These are phyloP conservation scores for Holotrichia oblita DNA, from an alignment of 1,140 invertebrate species.

Conservation along the genomic window DNA sequence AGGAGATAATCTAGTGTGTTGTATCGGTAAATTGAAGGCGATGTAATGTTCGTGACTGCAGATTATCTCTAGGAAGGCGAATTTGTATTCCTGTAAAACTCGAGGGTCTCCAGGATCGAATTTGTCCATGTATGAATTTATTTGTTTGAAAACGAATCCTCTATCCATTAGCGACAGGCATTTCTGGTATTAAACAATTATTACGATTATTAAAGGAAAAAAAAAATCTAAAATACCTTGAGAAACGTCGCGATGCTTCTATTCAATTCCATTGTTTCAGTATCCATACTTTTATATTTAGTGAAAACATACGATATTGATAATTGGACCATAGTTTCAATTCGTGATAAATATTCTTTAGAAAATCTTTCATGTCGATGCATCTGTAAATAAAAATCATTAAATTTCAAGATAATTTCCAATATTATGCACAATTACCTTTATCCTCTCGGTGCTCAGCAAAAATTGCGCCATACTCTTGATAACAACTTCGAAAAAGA, in stretches of 20 bases:
- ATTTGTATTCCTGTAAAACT: constrained; percentile 85
- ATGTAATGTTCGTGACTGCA: constrained; percentile 95
- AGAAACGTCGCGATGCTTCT: constrained; percentile 85
- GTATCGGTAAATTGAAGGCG: constrained; percentile 85
- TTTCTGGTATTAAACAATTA: constrained; percentile 68
- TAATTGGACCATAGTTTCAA: constrained; percentile 79
- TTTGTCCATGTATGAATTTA: constrained; percentile 87
- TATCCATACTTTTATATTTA: constrained; percentile 80
- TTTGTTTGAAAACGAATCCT: constrained; percentile 88
- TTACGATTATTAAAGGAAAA: neutral
- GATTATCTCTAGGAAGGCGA: constrained; percentile 84
- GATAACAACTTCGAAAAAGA: constrained; percentile 89
- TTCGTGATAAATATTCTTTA: constrained; percentile 78
- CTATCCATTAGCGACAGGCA: constrained; percentile 93
- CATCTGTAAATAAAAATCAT: constrained; percentile 71
- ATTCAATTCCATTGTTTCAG: constrained; percentile 86
- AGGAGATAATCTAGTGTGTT: constrained; percentile 68
- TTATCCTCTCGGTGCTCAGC: constrained; percentile 85
- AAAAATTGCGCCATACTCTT: constrained; percentile 94
- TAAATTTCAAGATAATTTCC: neutral
- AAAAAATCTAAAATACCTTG: constrained; percentile 68
- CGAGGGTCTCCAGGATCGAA: constrained; percentile 83
- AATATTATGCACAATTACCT: constrained; percentile 66
- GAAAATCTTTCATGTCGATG: constrained; percentile 89
- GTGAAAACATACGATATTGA: constrained; percentile 82